Evolutionary conservation across 2,797 vertebrate genomes (phyloP).

Genomic region (Carduelis carduelis): DNA sequence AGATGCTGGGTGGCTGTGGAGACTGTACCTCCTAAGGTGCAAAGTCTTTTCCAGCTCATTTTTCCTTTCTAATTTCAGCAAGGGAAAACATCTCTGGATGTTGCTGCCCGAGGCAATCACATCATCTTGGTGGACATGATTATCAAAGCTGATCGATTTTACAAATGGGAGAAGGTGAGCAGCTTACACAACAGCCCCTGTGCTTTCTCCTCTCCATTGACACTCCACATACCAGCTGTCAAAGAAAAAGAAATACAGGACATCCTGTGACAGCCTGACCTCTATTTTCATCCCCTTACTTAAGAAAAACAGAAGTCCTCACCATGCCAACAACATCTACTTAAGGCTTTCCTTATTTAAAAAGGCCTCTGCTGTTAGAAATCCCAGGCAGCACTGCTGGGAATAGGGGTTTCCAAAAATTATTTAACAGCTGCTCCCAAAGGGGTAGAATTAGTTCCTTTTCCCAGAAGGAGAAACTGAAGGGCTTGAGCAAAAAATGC

Average conservation of each 20-base stretch:
- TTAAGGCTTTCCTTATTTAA: neutral
- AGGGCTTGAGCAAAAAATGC: neutral
- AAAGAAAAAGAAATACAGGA: neutral
- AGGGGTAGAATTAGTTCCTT: neutral
- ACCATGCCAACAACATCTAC: neutral
- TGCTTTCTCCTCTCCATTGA: neutral
- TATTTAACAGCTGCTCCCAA: neutral
- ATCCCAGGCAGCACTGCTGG: neutral
- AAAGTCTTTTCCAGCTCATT: neutral
- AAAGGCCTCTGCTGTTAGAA: neutral
- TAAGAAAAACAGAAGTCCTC: neutral
- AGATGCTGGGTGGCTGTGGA: rapidly evolving
- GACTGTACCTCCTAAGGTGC: neutral
- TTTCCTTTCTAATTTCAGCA: conserved; percentile 75
- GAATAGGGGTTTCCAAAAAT: neutral
- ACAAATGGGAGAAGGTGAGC: conserved; percentile 86
- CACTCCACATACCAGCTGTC: neutral
- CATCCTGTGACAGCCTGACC: neutral
- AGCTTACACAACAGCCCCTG: neutral
- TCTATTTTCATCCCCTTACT: neutral
- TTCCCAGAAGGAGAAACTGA: neutral
- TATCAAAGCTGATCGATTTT: conserved; percentile 91
- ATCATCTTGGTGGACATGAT: conserved; percentile 89
- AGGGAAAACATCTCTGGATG: conserved; percentile 86
- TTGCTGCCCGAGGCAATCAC: conserved; percentile 87